Base-by-base conservation (phyloP, 2,113 vertebrate species). In the Tetrao urogallus region DNA sequence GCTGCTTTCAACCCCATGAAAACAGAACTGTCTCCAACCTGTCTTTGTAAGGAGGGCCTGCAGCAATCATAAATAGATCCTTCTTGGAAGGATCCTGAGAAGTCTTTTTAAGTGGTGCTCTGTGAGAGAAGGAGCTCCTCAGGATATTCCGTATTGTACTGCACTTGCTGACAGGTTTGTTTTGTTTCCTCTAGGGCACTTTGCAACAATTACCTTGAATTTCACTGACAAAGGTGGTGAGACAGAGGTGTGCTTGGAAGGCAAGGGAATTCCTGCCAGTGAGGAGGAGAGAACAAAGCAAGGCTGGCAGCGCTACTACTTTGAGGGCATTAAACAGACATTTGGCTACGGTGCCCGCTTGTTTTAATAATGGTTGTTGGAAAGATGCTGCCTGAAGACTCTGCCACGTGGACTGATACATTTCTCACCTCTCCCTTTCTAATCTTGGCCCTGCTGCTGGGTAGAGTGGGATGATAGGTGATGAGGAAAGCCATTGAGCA, bases 251-350 rank as follows among this genome's bases (percentile, higher is more conserved):
- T 96, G 88, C 85, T 96, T 99, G 97, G 98, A 99, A 90, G 98
- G 98, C 78, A 97, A 95, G 38, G 98, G 98, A 13, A 95, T 99
- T 69, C 99, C 99, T 36, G 97, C 97, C 28, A 98, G 95, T 0
- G 98, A 99, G 96, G 98, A 99, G 83, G 98, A 99, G 87, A 95
- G 98, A 92, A 99, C 98, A 77, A 97, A 97, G 92, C 98, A 99
- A 97, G 99, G 99, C 80, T 99, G 99, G 99, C 98, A 97, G 93
- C 98, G 98, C 88, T 99, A 99, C 92, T 99, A 99, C 96, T 99
- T 99, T 3, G 98, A 98, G 91, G 98, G 98, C 97, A 99, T 99
- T 94, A 99, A 99, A 97, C 98, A 99, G 98, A 99, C 98, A 18
- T 99, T 99, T 93, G 98, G 99, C 89, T 99, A 98, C 13, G 99